A percentile compares a stretch with the other conserved stretches of the same genome.
Conservation (phyloP, 2,888 invertebrate species). For the Netelia inedita region DNA sequence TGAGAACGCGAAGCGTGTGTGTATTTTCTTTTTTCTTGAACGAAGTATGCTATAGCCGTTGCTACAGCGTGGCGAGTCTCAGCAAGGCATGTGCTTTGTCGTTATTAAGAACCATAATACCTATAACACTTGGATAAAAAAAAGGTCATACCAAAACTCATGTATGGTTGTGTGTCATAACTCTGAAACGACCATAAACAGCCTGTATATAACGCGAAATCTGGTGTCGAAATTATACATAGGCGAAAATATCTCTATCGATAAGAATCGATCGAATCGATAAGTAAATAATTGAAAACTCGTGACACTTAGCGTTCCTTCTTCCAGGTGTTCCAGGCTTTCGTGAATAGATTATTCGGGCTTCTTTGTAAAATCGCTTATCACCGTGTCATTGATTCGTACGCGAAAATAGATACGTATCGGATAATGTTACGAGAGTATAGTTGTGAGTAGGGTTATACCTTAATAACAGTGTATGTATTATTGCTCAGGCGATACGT, state of each 20-base stretch:
- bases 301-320: too few species aligned
- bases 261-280: too few species aligned
- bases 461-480: constrained; percentile 23
- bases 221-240: too few species aligned
- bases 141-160: not conserved
- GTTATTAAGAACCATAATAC: constrained; percentile 8
- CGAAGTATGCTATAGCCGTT: not conserved
- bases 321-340: not conserved
- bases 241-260: too few species aligned
- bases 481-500: not conserved
- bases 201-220: too few species aligned
- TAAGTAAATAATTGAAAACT: too few species aligned
- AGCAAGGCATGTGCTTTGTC: not conserved
- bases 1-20: constrained; percentile 6
- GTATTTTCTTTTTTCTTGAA: not conserved
- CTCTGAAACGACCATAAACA: not conserved
- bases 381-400: not conserved
- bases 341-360: not conserved
- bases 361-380: not conserved
- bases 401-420: not conserved
- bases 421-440: not conserved
- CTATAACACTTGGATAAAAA: not conserved
- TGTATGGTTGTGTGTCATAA: not conserved
- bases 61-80: not conserved
- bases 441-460: constrained; percentile 1